These are phyloP conservation scores for Lycophotia porphyrea DNA, from an alignment of 2,888 invertebrate genomes.

Conservation along the genomic window DNA sequence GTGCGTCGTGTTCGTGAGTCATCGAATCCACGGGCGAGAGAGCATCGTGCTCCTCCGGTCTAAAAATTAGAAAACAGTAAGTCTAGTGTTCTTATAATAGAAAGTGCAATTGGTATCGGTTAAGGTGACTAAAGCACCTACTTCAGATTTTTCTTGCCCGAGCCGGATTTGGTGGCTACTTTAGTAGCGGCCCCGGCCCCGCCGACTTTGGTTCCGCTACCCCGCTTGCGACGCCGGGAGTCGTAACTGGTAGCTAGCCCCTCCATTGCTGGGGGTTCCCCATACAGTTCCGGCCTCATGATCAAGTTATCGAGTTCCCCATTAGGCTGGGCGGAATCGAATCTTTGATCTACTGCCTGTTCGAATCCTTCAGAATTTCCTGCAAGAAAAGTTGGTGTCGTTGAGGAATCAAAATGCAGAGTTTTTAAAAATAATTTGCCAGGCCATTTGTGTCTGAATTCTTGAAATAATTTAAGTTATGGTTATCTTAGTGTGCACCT, in stretches of 20 bases:
- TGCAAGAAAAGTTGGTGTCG: conserved; percentile 66
- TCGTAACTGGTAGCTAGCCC: conserved; percentile 82
- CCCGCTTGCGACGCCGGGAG: conserved; percentile 84
- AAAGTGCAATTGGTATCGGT: conserved; percentile 26
- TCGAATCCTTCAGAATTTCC: conserved; percentile 86
- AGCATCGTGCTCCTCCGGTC: conserved; percentile 81
- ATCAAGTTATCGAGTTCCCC: conserved; percentile 91
- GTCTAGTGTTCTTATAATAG: conserved; percentile 44
- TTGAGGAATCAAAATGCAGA: conserved; percentile 13
- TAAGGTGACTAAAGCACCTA: conserved; percentile 68
- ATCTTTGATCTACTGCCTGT: conserved; percentile 83
- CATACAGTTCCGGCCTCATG: conserved; percentile 91
- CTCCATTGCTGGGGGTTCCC: conserved; percentile 90
- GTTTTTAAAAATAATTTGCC: background rate
- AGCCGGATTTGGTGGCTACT: conserved; percentile 86
- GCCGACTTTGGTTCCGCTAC: conserved; percentile 86
- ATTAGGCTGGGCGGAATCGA: conserved; percentile 81
- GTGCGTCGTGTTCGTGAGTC: conserved; percentile 80
- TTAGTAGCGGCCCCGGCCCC: conserved; percentile 88
- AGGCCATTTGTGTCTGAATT: background rate
- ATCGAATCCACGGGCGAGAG: conserved; percentile 81
- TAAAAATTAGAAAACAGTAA: conserved; percentile 62
- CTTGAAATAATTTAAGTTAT: background rate
- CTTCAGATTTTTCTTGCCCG: conserved; percentile 88
- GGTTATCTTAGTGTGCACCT: conserved; percentile 1